These are phyloP conservation scores for Acanthurus tractus DNA, from an alignment of 2,797 vertebrate genomes.

Conservation along the genomic window DNA sequence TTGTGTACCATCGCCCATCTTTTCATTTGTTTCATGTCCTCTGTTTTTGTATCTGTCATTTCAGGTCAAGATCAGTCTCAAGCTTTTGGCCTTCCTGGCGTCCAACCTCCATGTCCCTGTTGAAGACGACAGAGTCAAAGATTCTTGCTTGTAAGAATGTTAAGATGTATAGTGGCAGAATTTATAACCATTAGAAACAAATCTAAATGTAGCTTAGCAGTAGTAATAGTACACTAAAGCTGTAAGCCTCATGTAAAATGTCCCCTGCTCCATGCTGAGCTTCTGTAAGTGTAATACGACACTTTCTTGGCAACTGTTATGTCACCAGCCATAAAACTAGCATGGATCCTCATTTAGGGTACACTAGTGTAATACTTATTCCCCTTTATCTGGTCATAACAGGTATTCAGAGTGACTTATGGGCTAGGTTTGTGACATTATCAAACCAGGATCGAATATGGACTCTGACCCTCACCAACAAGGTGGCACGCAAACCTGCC, in stretches of 20 bases:
- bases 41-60: constrained; percentile 4
- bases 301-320: background rate
- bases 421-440: constrained; percentile 91
- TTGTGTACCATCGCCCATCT: background rate
- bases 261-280: background rate
- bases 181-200: background rate
- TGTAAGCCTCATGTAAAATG: background rate
- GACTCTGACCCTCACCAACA: constrained; percentile 89
- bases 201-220: background rate
- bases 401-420: constrained; percentile 92
- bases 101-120: constrained; percentile 93
- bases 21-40: background rate
- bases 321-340: background rate
- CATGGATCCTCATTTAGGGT: too few species aligned
- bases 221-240: background rate
- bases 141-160: constrained; percentile 90
- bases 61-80: constrained; percentile 85
- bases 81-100: constrained; percentile 93
- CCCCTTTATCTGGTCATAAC: constrained; percentile 19
- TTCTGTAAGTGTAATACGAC: constrained; percentile 7
- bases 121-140: constrained; percentile 93
- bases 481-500: constrained; percentile 53
- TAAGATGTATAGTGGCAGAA: background rate
- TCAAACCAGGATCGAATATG: constrained; percentile 91
- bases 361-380: background rate